A percentile compares a stretch with the other conserved stretches of the same genome.
Evolutionary conservation across 2,113 vertebrate species (phyloP).

Genomic region (Onychorhynchus coronatus): DNA sequence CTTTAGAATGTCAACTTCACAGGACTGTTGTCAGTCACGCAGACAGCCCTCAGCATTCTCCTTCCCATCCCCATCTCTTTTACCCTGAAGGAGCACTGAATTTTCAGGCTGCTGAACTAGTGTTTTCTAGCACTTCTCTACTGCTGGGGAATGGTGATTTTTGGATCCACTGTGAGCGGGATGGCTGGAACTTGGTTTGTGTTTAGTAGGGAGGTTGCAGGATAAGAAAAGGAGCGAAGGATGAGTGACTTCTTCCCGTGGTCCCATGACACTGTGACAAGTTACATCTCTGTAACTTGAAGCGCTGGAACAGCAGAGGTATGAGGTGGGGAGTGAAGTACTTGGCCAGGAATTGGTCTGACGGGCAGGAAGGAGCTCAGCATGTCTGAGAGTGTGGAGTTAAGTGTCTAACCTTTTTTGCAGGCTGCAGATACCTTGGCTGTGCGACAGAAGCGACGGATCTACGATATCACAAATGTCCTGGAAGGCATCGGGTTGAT

Average conservation of each 20-base stretch:
- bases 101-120: background rate
- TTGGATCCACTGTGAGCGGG: fast-evolving
- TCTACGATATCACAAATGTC: constrained; percentile 98
- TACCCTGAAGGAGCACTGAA: background rate
- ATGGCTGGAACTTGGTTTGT: background rate
- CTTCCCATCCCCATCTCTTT: background rate
- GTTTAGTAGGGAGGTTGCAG: background rate
- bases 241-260: background rate
- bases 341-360: background rate
- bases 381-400: background rate
- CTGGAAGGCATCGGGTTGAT: constrained; percentile 97
- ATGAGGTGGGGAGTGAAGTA: background rate
- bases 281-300: background rate
- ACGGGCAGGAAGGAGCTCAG: background rate
- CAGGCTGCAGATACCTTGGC: constrained; percentile 97
- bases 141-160: background rate
- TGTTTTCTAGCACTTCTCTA: background rate
- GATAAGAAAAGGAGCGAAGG: background rate
- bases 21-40: fast-evolving
- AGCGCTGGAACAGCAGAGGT: background rate
- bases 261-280: background rate
- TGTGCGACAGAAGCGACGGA: constrained; percentile 94
- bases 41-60: background rate
- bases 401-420: background rate
- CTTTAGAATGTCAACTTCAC: background rate